phyloP scores from a whole-genome alignment of 2,888 invertebrate species.

The Drosophila anomalata region DNA sequence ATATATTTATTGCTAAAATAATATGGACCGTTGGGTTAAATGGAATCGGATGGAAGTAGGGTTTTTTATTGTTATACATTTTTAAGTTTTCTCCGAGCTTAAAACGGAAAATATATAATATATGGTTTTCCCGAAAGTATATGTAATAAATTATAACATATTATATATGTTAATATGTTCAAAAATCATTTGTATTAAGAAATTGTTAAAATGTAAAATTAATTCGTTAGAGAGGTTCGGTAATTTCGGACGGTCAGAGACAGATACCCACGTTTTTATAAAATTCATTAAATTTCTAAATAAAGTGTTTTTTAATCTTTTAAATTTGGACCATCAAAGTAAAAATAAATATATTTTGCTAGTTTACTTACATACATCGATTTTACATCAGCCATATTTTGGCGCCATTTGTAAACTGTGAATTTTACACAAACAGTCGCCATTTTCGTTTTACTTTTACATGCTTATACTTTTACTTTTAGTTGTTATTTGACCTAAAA shows the following conservation, averaged over 20 bases:
- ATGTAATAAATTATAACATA: too few species aligned
- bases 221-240: too few species aligned
- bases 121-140: too few species aligned
- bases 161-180: too few species aligned
- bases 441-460: background rate
- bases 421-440: background rate
- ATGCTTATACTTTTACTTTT: background rate
- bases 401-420: background rate
- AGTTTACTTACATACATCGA: background rate
- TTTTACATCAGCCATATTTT: background rate
- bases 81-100: background rate
- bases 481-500: background rate
- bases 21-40: slow-evolving; percentile 5
- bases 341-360: too few species aligned
- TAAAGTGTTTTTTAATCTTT: background rate
- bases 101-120: too few species aligned
- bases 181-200: too few species aligned
- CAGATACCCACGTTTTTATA: too few species aligned
- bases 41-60: background rate
- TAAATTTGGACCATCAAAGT: background rate
- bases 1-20: slow-evolving; percentile 37
- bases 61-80: slow-evolving; percentile 9
- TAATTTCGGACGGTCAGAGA: too few species aligned
- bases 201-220: too few species aligned
- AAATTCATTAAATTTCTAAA: too few species aligned